Conservation (phyloP, 2,888 invertebrate genomes). For the Pyrrhosoma nymphula region DNA sequence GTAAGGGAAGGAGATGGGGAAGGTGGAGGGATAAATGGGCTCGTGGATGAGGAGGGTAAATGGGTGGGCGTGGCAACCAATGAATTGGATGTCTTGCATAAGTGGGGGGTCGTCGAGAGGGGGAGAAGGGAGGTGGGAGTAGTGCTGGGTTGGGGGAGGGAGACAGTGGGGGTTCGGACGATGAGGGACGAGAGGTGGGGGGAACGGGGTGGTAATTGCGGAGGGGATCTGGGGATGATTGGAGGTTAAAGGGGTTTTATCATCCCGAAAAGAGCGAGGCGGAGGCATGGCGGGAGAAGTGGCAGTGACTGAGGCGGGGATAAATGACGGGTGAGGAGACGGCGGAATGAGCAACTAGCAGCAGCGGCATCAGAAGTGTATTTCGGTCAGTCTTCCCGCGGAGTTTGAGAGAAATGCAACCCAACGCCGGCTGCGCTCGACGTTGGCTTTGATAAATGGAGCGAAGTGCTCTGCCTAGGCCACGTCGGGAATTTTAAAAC, state of each 20-base stretch:
- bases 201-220: not conserved
- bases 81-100: conserved; percentile 32
- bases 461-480: not conserved
- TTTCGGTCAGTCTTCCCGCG: not conserved
- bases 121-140: not conserved
- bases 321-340: not conserved
- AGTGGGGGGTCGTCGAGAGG: not conserved
- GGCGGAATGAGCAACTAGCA: not conserved
- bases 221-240: not conserved
- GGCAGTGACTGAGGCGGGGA: not conserved
- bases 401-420: not conserved
- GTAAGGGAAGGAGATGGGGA: not conserved
- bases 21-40: not conserved
- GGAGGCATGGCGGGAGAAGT: not conserved
- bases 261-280: not conserved
- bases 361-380: not conserved
- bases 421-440: not conserved
- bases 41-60: not conserved
- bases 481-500: not conserved
- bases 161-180: not conserved
- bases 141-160: not conserved
- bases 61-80: conserved; percentile 13
- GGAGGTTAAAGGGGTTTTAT: not conserved
- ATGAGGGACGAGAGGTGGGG: not conserved
- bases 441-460: not conserved